Base-by-base conservation (phyloP, 2,888 invertebrate genomes). In the Hybos culiciformis region DNA sequence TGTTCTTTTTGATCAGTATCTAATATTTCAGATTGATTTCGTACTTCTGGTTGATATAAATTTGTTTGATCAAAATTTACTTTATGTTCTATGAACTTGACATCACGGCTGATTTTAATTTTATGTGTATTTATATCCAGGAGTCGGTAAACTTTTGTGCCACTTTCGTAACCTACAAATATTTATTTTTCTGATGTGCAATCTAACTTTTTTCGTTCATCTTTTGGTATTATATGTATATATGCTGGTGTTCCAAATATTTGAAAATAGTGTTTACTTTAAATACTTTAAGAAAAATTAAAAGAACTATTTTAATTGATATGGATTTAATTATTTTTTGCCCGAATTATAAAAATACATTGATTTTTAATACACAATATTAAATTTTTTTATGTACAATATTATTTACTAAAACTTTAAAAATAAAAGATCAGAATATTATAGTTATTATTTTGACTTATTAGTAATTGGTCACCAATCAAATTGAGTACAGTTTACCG, bases 31-130 rank as follows among this genome's bases (percentile, higher is more conserved):
- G 12, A n/a, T 29, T 29, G 5, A n/a, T 29, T 12, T n/a, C n/a
- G 29, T 29, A 8, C 11, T n/a, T n/a, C n/a, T n/a, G n/a, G n/a
- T n/a, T 29, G n/a, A n/a, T 29, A n/a, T 26, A n/a, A n/a, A 12
- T 26, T 26, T 26, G 26, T 4, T 29, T 29, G 8, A 29, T 12
- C n/a, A n/a, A 12, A n/a, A 29, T 29, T 29, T 29, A n/a, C 29
- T 7, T 26, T 7, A 12, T 26, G 26, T 26, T 26, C 12, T 9
- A 29, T 29, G 12, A 29, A 29, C 4, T 6, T 29, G 2, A 49
- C 44, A 32, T 46, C 48, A 8, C 46, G 39, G 44, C 47, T 48
- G 6, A 48, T 40, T 11, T 40, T 33, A 3, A 49, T 18, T 36
- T 41, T 46, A 9, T 36, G 32, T 12, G 32, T 24, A 21, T 2